Conservation (phyloP, 2,113 vertebrate genomes). For the Notarius lentiginosus region DNA sequence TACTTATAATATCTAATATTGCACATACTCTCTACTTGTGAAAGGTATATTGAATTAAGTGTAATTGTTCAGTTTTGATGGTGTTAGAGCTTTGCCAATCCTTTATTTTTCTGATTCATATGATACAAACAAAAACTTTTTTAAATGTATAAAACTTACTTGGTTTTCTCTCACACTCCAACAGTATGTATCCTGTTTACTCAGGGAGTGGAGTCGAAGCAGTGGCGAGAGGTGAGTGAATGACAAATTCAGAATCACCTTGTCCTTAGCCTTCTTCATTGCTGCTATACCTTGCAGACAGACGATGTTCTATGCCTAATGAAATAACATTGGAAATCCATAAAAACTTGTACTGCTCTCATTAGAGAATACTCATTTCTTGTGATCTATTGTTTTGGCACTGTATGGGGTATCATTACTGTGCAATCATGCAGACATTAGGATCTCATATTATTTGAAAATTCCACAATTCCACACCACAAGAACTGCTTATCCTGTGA, state of each 20-base stretch:
- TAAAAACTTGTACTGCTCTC: background rate
- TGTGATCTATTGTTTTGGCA: background rate
- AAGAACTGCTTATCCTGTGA: background rate
- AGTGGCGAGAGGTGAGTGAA: slow-evolving; percentile 90
- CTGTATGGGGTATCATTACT: background rate
- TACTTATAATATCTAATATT: background rate
- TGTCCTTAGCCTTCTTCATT: background rate
- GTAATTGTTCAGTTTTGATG: background rate
- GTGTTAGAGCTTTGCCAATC: background rate
- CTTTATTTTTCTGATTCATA: background rate
- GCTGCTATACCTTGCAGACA: background rate
- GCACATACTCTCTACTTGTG: background rate
- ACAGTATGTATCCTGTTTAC: slow-evolving; percentile 92
- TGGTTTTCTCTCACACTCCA: background rate
- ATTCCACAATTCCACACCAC: background rate
- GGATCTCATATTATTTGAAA: background rate
- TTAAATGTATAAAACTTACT: background rate
- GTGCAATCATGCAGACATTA: background rate
- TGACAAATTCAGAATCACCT: slow-evolving; percentile 52
- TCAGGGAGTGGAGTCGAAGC: slow-evolving; percentile 87
- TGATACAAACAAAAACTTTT: background rate
- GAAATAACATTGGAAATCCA: background rate
- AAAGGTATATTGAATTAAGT: background rate
- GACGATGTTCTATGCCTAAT: background rate
- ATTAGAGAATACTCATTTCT: background rate